phyloP scores from a whole-genome alignment of 2,888 invertebrate species.

The Hipparchia sbordonii region DNA sequence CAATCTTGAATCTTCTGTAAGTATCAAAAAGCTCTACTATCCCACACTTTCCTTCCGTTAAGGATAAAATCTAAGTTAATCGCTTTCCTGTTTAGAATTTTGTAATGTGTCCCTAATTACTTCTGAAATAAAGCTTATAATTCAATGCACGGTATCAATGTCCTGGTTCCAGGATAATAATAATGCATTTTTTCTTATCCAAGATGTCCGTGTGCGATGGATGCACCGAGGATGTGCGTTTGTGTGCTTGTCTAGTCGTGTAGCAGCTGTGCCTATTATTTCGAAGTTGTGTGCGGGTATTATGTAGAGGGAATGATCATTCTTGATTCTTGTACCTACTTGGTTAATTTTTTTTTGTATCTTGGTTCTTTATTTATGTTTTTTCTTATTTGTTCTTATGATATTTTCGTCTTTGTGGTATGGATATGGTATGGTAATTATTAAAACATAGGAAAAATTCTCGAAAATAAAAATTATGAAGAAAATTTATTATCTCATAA shows the following conservation, averaged over 20 bases:
- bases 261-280: slow-evolving; percentile 81
- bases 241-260: slow-evolving; percentile 63
- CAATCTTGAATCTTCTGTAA: slow-evolving; percentile 47
- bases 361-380: not conserved
- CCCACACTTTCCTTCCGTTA: slow-evolving; percentile 41
- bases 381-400: not conserved
- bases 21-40: slow-evolving; percentile 46
- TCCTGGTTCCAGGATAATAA: slow-evolving; percentile 75
- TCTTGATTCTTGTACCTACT: slow-evolving; percentile 50
- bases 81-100: slow-evolving; percentile 47
- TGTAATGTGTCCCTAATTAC: slow-evolving; percentile 37
- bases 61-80: slow-evolving; percentile 76
- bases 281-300: slow-evolving; percentile 65
- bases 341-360: not conserved
- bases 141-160: slow-evolving; percentile 44
- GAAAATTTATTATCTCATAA: too few species aligned
- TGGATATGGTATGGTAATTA: too few species aligned
- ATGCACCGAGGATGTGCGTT: slow-evolving; percentile 50
- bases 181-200: slow-evolving; percentile 76
- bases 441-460: too few species aligned
- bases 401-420: too few species aligned
- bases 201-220: slow-evolving; percentile 76
- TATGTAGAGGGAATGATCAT: slow-evolving; percentile 48
- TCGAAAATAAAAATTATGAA: too few species aligned
- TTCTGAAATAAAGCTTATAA: slow-evolving; percentile 48